Percentiles rank a stretch among this genome's conserved stretches.
These are phyloP conservation scores for Hippocampus guttulatus DNA, from an alignment of 2,113 vertebrate genomes.

Conservation along the genomic window DNA sequence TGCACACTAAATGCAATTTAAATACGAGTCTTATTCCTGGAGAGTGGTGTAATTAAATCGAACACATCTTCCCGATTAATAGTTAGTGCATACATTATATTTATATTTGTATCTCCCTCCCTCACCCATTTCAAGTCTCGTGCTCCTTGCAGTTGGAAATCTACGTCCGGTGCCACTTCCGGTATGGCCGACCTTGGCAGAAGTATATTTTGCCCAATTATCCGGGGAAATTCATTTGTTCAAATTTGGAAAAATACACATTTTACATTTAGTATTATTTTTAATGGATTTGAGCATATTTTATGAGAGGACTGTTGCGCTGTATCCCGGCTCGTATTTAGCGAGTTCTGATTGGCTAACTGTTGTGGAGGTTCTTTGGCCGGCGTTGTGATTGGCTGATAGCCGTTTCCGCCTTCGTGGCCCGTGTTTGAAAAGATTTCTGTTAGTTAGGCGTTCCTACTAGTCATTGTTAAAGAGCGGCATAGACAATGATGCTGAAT, in stretches of 20 bases:
- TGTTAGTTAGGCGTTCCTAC: neutral
- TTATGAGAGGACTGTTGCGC: neutral
- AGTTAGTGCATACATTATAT: too few relatives aligned
- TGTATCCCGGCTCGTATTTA: neutral
- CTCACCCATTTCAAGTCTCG: neutral
- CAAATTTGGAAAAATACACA: neutral
- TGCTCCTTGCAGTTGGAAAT: constrained; percentile 18
- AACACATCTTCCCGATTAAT: too few relatives aligned
- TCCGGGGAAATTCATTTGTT: neutral
- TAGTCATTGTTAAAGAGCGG: constrained; percentile 43
- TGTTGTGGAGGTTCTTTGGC: neutral
- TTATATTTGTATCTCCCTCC: too few relatives aligned
- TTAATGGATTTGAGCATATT: neutral
- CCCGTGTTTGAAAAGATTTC: constrained; percentile 56
- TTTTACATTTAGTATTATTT: neutral
- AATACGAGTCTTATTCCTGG: neutral
- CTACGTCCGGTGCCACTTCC: constrained; percentile 28
- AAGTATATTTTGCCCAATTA: neutral
- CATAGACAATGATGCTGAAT: constrained; percentile 4
- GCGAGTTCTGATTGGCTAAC: neutral
- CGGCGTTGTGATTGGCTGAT: constrained; percentile 45
- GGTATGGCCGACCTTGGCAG: neutral
- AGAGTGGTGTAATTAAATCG: neutral
- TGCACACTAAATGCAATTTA: neutral
- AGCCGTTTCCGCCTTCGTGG: constrained; percentile 33